phyloP scores from a whole-genome alignment of 2,113 vertebrate species.

The Lamprologus speciosus region DNA sequence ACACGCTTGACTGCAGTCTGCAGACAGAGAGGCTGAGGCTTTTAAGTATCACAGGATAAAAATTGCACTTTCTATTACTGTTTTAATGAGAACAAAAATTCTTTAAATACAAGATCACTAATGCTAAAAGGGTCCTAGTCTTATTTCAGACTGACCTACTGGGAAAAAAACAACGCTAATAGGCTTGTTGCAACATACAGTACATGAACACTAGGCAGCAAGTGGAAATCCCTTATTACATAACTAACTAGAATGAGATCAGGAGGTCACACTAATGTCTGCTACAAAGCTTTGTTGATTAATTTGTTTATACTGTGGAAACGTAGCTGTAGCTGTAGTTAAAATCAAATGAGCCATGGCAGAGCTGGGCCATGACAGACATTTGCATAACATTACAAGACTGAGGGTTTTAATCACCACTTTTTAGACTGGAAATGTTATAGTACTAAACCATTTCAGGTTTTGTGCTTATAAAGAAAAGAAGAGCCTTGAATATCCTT shows the following conservation, averaged over 20 bases:
- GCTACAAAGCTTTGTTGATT: background rate
- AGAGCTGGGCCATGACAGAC: background rate
- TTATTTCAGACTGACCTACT: background rate
- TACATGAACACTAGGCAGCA: background rate
- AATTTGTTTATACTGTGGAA: background rate
- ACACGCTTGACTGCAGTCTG: background rate
- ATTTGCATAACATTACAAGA: background rate
- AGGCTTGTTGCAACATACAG: background rate
- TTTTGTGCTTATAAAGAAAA: background rate
- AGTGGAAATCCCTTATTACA: constrained; percentile 27
- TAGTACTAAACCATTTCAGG: background rate
- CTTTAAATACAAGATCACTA: background rate
- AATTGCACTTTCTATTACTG: background rate
- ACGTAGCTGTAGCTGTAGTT: background rate
- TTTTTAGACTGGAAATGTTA: background rate
- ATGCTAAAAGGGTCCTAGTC: background rate
- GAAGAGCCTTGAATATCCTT: background rate
- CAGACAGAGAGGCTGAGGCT: background rate
- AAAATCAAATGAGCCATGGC: background rate
- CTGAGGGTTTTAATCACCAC: background rate
- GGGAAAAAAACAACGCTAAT: background rate
- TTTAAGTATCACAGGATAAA: background rate
- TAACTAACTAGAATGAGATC: constrained; percentile 26
- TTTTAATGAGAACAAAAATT: background rate
- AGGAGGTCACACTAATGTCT: background rate